Evolutionary conservation across 2,888 invertebrate species (phyloP).

Genomic region (Papilio protenor): DNA sequence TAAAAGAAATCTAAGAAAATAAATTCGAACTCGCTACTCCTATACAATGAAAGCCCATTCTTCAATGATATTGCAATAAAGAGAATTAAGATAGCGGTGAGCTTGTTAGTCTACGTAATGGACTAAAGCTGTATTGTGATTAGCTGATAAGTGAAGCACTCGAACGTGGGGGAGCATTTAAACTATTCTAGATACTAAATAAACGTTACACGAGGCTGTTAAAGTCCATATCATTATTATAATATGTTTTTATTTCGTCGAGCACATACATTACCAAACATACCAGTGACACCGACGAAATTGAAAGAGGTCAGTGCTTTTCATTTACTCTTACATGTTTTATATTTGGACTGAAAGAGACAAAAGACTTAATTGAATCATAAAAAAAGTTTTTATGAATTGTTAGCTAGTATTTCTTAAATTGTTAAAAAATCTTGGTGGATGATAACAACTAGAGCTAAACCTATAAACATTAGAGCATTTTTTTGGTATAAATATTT

Average conservation of each 20-base stretch:
- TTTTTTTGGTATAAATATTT: too few species aligned
- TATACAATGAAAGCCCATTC: not conserved
- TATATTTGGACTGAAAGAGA: not conserved
- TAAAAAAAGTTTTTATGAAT: not conserved
- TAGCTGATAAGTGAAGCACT: constrained; percentile 51
- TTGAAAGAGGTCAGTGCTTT: constrained; percentile 58
- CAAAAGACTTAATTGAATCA: not conserved
- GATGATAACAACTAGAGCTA: too few species aligned
- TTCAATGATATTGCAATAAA: constrained; percentile 37
- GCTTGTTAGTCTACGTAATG: constrained; percentile 63
- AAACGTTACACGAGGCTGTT: constrained; percentile 16
- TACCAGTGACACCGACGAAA: constrained; percentile 56
- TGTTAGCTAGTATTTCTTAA: too few species aligned
- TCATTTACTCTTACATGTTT: not conserved
- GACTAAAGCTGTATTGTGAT: constrained; percentile 63
- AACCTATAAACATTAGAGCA: too few species aligned
- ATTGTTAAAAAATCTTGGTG: too few species aligned
- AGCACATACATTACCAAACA: constrained; percentile 63
- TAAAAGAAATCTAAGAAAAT: not conserved
- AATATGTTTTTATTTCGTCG: constrained; percentile 71
- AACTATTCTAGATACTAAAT: constrained; percentile 31
- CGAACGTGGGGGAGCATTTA: constrained; percentile 29
- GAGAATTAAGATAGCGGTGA: constrained; percentile 51
- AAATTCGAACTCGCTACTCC: not conserved
- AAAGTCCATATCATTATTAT: constrained; percentile 16